Percentiles rank a stretch among this genome's conserved stretches.
These are phyloP conservation scores for Perca flavescens DNA, from an alignment of 2,113 vertebrate genomes.

Conservation along the genomic window DNA sequence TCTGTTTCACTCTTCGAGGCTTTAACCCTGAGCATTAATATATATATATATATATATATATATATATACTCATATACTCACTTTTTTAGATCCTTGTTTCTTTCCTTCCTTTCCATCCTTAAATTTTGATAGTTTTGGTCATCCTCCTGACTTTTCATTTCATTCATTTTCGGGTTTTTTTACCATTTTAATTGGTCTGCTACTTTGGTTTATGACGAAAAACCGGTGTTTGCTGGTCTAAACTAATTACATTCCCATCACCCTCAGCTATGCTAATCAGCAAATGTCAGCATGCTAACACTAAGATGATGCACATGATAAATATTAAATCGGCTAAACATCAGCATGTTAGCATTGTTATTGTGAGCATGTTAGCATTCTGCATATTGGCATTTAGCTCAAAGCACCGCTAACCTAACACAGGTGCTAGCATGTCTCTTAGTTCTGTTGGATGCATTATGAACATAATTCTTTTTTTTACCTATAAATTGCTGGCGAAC, in stretches of 20 bases:
- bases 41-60: not conserved
- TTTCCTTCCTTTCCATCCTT: too few relatives aligned
- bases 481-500: not conserved
- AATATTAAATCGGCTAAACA: not conserved
- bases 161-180: not conserved
- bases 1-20: constrained; percentile 14
- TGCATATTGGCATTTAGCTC: not conserved
- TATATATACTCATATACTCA: too few relatives aligned
- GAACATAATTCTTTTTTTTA: not conserved
- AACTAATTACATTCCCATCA: not conserved
- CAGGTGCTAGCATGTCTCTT: not conserved
- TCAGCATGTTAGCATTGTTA: not conserved
- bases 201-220: not conserved
- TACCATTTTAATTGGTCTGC: not conserved
- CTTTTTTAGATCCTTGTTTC: too few relatives aligned
- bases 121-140: too few relatives aligned
- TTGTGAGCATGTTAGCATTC: not conserved
- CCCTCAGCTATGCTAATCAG: not conserved
- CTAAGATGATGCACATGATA: not conserved
- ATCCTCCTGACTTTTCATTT: not conserved
- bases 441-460: not conserved
- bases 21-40: constrained; percentile 1
- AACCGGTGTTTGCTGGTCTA: not conserved
- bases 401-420: not conserved
- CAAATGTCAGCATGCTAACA: not conserved